These are phyloP conservation scores for Strix occidentalis DNA, from an alignment of 2,797 vertebrate species.

Conservation along the genomic window DNA sequence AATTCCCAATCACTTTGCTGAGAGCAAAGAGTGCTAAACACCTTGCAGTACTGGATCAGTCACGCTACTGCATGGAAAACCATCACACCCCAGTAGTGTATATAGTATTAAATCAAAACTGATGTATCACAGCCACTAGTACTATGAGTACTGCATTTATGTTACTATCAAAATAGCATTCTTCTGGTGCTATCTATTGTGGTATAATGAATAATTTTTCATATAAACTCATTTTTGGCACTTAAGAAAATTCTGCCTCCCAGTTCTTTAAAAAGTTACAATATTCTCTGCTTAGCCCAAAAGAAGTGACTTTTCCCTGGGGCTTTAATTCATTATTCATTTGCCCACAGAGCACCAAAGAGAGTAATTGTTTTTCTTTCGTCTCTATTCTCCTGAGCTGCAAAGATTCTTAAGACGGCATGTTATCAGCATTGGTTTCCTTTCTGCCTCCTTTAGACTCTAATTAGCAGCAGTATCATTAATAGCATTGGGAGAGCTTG, in stretches of 20 bases:
- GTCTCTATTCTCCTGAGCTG: not conserved
- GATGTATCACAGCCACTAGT: not conserved
- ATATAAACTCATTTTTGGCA: not conserved
- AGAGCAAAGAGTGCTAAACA: not conserved
- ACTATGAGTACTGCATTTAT: not conserved
- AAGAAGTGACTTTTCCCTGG: not conserved
- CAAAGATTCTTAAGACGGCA: not conserved
- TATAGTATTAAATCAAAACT: not conserved
- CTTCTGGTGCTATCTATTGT: not conserved
- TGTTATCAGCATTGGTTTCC: not conserved
- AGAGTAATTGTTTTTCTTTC: not conserved
- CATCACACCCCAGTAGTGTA: not conserved
- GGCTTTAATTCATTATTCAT: not conserved
- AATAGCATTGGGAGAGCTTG: not conserved
- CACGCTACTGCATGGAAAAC: not conserved
- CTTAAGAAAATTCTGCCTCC: not conserved
- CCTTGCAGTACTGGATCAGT: not conserved
- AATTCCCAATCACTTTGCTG: not conserved
- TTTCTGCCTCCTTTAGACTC: not conserved
- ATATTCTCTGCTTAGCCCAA: not conserved
- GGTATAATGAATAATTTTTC: not conserved
- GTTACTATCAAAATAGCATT: not conserved
- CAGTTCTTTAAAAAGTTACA: not conserved
- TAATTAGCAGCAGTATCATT: not conserved
- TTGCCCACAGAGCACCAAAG: not conserved